Evolutionary conservation across 2,113 vertebrate species (phyloP), one percentile per base, ranked within the genome.

Genomic region (Peucedramus taeniatus): DNA sequence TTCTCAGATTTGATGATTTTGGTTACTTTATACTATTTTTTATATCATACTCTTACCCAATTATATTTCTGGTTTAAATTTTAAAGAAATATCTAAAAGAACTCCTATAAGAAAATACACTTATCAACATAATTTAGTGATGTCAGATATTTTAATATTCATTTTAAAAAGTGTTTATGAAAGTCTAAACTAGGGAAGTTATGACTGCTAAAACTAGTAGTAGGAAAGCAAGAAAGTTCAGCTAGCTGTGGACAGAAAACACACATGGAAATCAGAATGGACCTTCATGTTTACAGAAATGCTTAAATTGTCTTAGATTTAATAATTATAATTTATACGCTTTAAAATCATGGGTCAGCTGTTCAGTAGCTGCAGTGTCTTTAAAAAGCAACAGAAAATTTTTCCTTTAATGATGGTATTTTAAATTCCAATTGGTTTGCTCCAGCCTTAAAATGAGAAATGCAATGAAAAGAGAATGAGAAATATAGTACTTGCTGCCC

Each of bases 241-340:
- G 17, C 21, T 51, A 72, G 28, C 4, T 71, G 47, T 75, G 20
- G 24, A 39, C 30, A 3, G 7, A 77, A 89, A 81, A 30, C 12
- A 33, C n/a, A 49, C 16, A 69, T 21, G 54, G 50, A 74, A 35
- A 66, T 14, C 30, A 71, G 16, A 54, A 65, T 26, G 64, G 31
- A 59, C 47, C 10, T 85, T 93, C 49, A 78, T 42, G 9, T 83
- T 85, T 84, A 94, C 90, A 45, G 20, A 93, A 95, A 96, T 78
- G 23, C 15, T 94, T 89, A 76, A 86, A 91, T 74, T 94, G 47
- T 59, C 51, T 90, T 63, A 22, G 21, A 92, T 84, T 77, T 83
- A 90, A 94, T 94, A 30, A 70, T 70, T 93, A 23, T 83, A 44
- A 97, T 83, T 93, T 81, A 85, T 65, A 81, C 50, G 80, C 30